Conservation (phyloP, 2,888 invertebrate genomes). For the Drosophila nr. medialis region DNA sequence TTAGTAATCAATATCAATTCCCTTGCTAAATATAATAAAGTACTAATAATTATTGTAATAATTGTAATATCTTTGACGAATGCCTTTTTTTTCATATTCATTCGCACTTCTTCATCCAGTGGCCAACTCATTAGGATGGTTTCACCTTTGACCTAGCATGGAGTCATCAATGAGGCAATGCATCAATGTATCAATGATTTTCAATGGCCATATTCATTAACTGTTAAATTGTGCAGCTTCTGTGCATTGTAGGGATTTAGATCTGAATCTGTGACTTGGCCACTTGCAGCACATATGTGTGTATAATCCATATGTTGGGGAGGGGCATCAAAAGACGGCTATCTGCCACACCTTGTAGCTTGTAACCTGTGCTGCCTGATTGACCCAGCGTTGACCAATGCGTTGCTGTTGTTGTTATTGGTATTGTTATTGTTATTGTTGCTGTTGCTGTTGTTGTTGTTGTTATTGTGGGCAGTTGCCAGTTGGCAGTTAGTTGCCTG, state of each 20-base stretch:
- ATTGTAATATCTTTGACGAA: not conserved
- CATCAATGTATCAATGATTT: not conserved
- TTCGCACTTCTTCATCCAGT: not conserved
- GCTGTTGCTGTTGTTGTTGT: constrained; percentile 15
- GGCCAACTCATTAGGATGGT: not conserved
- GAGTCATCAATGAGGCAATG: not conserved
- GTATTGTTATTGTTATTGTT: constrained; percentile 28
- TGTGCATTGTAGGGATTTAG: constrained; percentile 1
- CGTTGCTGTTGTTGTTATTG: constrained; percentile 35
- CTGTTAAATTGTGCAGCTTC: not conserved
- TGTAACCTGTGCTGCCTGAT: constrained; percentile 52
- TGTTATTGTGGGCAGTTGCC: constrained; percentile 14
- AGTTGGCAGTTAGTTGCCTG: constrained; percentile 27
- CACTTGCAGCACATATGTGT: not conserved
- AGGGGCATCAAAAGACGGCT: not conserved
- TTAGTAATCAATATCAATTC: not conserved
- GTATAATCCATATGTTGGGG: not conserved
- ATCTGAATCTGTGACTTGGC: constrained; percentile 7
- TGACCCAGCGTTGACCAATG: constrained; percentile 55
- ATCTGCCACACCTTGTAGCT: constrained; percentile 2
- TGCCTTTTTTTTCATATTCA: not conserved
- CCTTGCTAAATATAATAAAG: not conserved
- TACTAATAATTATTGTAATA: not conserved
- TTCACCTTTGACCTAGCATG: not conserved
- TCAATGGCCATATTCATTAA: not conserved